Percentiles rank a stretch among this genome's conserved stretches.
Evolutionary conservation across 2,113 vertebrate genomes (phyloP).

Genomic region (Fregetta grallaria): DNA sequence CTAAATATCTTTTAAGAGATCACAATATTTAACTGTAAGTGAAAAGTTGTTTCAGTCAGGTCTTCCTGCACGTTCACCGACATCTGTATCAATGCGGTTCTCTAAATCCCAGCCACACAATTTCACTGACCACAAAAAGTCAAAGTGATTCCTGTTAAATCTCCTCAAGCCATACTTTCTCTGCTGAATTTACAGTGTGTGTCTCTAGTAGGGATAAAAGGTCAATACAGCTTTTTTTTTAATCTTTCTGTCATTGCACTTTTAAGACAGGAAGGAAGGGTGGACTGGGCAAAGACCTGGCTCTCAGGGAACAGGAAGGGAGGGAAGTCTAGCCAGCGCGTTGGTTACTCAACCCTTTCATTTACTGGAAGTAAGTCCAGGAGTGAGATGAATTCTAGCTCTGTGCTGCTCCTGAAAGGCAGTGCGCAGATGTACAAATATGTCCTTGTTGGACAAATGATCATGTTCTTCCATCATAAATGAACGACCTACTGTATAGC

Average conservation of each 20-base stretch:
- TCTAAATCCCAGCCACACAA: neutral
- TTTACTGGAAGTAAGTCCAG: slow-evolving; percentile 77
- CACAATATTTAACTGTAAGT: neutral
- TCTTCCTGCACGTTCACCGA: neutral
- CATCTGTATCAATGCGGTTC: neutral
- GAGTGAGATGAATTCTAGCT: slow-evolving; percentile 87
- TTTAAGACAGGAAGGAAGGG: slow-evolving; percentile 87
- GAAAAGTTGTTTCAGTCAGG: neutral
- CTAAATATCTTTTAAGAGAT: neutral
- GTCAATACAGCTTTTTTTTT: slow-evolving; percentile 37
- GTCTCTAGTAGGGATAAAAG: slow-evolving; percentile 55
- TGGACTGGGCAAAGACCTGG: slow-evolving; percentile 77
- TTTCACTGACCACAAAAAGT: slow-evolving; percentile 3
- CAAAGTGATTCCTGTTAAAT: slow-evolving; percentile 24
- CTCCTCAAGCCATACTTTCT: neutral
- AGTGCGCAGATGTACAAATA: slow-evolving; percentile 81
- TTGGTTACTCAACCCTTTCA: slow-evolving; percentile 85
- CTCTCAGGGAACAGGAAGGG: slow-evolving; percentile 87
- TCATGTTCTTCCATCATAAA: slow-evolving; percentile 80
- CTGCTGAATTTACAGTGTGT: slow-evolving; percentile 1
- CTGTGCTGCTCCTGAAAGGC: slow-evolving; percentile 84
- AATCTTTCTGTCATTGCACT: slow-evolving; percentile 64
- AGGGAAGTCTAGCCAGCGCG: slow-evolving; percentile 80
- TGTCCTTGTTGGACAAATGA: slow-evolving; percentile 83
- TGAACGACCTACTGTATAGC: slow-evolving; percentile 79